phyloP scores from a whole-genome alignment of 2,113 vertebrate species.

The Mobula hypostoma region DNA sequence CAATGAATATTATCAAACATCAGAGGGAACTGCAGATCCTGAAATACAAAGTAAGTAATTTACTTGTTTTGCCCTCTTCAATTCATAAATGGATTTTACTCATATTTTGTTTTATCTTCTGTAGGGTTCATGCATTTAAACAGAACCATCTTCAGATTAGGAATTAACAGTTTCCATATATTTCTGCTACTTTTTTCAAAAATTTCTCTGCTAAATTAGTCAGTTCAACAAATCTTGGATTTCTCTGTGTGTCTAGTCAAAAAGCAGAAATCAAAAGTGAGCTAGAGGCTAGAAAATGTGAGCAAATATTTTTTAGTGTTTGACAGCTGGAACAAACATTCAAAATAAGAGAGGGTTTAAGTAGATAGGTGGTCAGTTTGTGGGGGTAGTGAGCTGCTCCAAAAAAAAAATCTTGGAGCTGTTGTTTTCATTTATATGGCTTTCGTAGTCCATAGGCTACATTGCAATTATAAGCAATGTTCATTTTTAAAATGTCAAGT shows the following conservation, averaged over 20 bases:
- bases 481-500: background rate
- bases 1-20: slow-evolving; percentile 64
- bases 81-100: background rate
- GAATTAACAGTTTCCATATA: background rate
- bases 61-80: background rate
- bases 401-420: background rate
- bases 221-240: too few relatives aligned
- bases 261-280: too few relatives aligned
- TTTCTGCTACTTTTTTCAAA: background rate
- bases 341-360: too few relatives aligned
- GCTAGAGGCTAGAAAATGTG: too few relatives aligned
- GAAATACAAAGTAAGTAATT: slow-evolving; percentile 65
- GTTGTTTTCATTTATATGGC: background rate
- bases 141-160: background rate
- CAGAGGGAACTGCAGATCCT: slow-evolving; percentile 55
- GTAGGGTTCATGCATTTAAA: background rate
- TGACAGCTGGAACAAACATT: too few relatives aligned
- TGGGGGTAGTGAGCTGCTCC: background rate
- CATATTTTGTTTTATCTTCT: background rate
- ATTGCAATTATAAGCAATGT: background rate
- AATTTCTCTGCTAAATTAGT: too few relatives aligned
- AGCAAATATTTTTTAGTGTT: too few relatives aligned
- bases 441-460: background rate
- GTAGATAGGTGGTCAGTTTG: too few relatives aligned
- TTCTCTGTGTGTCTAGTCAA: too few relatives aligned